A percentile compares a stretch with the other conserved stretches of the same genome.
These are phyloP conservation scores for Pteropus alecto DNA, from an alignment of 2,113 vertebrate genomes.

Conservation along the genomic window DNA sequence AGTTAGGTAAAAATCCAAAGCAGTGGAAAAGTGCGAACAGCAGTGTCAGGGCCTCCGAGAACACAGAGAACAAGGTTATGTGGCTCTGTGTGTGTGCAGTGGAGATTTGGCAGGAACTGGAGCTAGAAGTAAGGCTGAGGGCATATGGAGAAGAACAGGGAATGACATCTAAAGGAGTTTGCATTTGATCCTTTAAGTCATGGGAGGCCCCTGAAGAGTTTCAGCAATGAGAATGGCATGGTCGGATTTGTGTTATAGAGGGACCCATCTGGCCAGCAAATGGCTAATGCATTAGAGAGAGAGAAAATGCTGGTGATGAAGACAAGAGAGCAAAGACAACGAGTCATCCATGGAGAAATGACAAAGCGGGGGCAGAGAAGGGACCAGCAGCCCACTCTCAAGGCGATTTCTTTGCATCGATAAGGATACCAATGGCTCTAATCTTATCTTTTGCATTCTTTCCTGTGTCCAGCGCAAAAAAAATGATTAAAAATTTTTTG, in stretches of 20 bases:
- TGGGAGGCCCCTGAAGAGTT: neutral
- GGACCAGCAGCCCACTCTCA: neutral
- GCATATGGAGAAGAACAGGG: neutral
- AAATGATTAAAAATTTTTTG: neutral
- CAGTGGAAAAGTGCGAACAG: neutral
- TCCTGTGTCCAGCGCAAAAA: neutral
- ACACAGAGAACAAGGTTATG: neutral
- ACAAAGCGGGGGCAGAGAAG: rapidly evolving
- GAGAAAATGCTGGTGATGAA: rapidly evolving
- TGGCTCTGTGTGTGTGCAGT: neutral
- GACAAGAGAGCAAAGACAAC: neutral
- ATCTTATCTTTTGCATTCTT: neutral
- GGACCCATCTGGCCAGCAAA: neutral
- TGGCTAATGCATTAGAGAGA: neutral
- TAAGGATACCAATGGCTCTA: rapidly evolving
- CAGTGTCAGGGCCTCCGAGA: neutral
- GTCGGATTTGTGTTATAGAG: neutral
- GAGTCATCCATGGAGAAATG: rapidly evolving
- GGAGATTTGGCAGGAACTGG: neutral
- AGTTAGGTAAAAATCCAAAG: too few relatives aligned
- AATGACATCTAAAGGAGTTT: neutral
- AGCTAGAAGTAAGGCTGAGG: neutral
- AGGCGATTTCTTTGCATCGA: neutral
- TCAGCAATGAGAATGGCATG: neutral
- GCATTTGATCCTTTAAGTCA: neutral